phyloP scores from a whole-genome alignment of 2,797 vertebrate genomes.

The Gymnoscopelus braueri region DNA sequence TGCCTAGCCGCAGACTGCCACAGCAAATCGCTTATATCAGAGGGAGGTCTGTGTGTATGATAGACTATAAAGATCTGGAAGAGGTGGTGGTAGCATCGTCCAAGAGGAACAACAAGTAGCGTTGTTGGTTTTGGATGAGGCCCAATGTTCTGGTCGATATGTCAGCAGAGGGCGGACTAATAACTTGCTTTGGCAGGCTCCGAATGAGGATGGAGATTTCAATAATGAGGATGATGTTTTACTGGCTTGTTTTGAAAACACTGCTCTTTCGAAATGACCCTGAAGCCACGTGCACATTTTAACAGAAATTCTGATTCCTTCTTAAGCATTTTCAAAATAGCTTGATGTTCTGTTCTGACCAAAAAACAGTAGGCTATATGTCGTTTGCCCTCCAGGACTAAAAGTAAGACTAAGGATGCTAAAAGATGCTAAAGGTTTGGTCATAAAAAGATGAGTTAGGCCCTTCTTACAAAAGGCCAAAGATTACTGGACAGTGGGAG shows the following conservation, averaged over 20 bases:
- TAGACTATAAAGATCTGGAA: slow-evolving; percentile 17
- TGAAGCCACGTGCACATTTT: slow-evolving; percentile 2
- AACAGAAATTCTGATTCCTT: not conserved
- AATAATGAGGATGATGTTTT: slow-evolving; percentile 7
- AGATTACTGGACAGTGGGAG: slow-evolving; percentile 32
- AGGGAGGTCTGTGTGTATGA: not conserved
- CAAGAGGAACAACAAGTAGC: slow-evolving; percentile 33
- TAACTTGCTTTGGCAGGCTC: slow-evolving; percentile 37
- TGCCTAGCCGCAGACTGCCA: slow-evolving; percentile 11
- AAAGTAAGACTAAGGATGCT: slow-evolving; percentile 2
- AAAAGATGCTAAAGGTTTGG: slow-evolving; percentile 10
- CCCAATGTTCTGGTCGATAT: slow-evolving; percentile 40
- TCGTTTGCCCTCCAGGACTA: not conserved
- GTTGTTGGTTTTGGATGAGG: slow-evolving; percentile 43
- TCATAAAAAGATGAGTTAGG: slow-evolving; percentile 11
- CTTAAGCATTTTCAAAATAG: not conserved
- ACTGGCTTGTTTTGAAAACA: slow-evolving; percentile 1
- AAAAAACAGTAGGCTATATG: not conserved
- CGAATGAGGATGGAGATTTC: slow-evolving; percentile 16
- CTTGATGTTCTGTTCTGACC: not conserved
- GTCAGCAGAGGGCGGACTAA: slow-evolving; percentile 32
- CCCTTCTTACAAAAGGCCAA: slow-evolving; percentile 10
- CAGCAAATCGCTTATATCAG: slow-evolving; percentile 25
- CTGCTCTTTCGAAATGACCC: slow-evolving; percentile 12
- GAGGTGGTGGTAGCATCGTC: slow-evolving; percentile 5